These are phyloP conservation scores for Ailuropoda melanoleuca DNA, from an alignment of 2,113 vertebrate species.

Conservation along the genomic window DNA sequence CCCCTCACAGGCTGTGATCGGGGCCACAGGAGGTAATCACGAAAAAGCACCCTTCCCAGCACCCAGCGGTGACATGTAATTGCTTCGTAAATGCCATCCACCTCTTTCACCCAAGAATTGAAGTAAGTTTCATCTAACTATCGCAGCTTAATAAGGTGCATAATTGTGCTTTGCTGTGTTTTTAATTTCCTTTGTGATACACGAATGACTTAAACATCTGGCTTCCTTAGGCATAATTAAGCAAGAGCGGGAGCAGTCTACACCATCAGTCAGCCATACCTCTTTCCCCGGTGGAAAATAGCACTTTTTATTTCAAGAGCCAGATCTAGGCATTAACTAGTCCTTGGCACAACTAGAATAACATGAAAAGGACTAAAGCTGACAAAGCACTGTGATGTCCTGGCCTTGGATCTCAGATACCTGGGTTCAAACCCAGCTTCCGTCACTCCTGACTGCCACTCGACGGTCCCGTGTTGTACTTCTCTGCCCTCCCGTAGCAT, in stretches of 20 bases:
- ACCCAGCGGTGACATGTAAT: neutral
- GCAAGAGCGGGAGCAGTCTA: neutral
- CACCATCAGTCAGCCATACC: neutral
- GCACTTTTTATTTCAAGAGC: neutral
- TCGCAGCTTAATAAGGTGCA: neutral
- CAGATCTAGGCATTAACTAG: neutral
- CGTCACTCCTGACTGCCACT: neutral
- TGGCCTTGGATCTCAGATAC: neutral
- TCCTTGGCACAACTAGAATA: neutral
- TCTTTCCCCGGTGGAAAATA: neutral
- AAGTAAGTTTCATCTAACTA: neutral
- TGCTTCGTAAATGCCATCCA: neutral
- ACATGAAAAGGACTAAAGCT: neutral
- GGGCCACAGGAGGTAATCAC: neutral
- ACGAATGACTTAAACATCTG: constrained; percentile 9
- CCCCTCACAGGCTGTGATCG: neutral
- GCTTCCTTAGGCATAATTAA: neutral
- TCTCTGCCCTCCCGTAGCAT: neutral
- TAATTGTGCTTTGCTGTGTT: neutral
- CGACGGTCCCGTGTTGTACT: neutral
- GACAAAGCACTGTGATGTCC: neutral
- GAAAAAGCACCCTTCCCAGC: neutral
- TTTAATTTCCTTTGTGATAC: constrained; percentile 11
- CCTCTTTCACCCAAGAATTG: neutral
- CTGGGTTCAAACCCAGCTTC: neutral